Percentiles rank a stretch among this genome's conserved stretches.
phyloP scores from a whole-genome alignment of 2,113 vertebrate species.

The Aplodontia rufa region DNA sequence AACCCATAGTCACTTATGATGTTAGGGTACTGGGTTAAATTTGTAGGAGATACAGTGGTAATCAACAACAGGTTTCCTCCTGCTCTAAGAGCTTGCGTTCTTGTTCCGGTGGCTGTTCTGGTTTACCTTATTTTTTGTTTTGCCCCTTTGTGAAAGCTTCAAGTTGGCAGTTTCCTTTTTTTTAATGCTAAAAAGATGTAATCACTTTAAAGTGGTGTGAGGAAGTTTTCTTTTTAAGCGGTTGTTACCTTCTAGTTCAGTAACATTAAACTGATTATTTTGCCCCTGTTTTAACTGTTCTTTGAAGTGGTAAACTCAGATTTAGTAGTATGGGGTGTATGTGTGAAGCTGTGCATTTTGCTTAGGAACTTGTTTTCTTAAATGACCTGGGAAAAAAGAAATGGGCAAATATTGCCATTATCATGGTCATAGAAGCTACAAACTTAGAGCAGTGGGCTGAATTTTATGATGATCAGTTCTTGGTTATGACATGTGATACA shows the following conservation, averaged over 20 bases:
- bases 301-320: background rate
- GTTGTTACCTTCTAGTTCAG: background rate
- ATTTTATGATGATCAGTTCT: background rate
- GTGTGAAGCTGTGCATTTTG: slow-evolving; percentile 12
- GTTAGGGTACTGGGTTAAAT: background rate
- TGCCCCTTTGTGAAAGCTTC: background rate
- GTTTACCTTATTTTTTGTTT: background rate
- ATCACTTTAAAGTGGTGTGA: background rate
- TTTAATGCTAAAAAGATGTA: background rate
- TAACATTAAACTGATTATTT: background rate
- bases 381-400: background rate
- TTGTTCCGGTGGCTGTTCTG: background rate
- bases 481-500: background rate
- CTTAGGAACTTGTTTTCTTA: slow-evolving; percentile 45
- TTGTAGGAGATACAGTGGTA: background rate
- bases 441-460: background rate
- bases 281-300: background rate
- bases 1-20: background rate
- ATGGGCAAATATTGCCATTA: background rate
- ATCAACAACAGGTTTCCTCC: background rate
- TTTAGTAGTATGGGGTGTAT: background rate
- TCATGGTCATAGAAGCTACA: background rate
- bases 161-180: background rate
- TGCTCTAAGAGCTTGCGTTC: background rate
- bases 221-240: background rate